Percentiles rank a stretch among this genome's conserved stretches.
Evolutionary conservation across 2,888 invertebrate genomes (phyloP).

Genomic region (Seira ritae): DNA sequence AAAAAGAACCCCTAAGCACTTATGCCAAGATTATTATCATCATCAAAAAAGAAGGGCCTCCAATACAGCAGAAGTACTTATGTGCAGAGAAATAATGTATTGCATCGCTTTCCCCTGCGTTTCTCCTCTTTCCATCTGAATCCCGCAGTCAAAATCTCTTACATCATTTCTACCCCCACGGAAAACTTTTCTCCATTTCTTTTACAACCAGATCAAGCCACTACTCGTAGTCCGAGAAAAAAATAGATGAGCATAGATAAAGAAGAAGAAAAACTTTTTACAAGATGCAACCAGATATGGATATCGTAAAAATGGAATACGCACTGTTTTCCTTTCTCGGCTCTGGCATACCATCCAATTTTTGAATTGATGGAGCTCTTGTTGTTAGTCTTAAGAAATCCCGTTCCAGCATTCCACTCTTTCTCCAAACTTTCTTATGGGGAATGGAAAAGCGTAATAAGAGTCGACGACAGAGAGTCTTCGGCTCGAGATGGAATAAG

Average conservation of each 20-base stretch:
- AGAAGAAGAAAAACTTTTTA: slow-evolving; percentile 36
- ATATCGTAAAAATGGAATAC: no score
- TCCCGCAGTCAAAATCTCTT: background rate
- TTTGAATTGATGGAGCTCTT: slow-evolving; percentile 53
- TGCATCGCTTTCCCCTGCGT: background rate
- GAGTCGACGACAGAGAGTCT: no score
- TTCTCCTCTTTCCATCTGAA: background rate
- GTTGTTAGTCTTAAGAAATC: slow-evolving; percentile 47
- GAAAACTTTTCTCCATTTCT: slow-evolving; percentile 40
- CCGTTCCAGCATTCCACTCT: slow-evolving; percentile 51
- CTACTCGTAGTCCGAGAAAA: background rate
- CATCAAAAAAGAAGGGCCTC: slow-evolving; percentile 41
- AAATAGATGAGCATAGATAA: background rate
- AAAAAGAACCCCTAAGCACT: slow-evolving; percentile 51
- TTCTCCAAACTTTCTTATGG: no score
- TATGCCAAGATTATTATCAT: slow-evolving; percentile 60
- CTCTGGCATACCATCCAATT: slow-evolving; percentile 32
- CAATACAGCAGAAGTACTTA: slow-evolving; percentile 12
- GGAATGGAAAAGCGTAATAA: no score
- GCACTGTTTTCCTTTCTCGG: no score
- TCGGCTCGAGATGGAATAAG: no score
- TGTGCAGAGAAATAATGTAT: no score
- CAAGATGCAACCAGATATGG: no score
- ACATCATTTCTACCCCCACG: slow-evolving; percentile 22
- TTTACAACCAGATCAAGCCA: no score